Conservation (phyloP, 2,797 vertebrate genomes). For the Ptychobarbus kaznakovi region DNA sequence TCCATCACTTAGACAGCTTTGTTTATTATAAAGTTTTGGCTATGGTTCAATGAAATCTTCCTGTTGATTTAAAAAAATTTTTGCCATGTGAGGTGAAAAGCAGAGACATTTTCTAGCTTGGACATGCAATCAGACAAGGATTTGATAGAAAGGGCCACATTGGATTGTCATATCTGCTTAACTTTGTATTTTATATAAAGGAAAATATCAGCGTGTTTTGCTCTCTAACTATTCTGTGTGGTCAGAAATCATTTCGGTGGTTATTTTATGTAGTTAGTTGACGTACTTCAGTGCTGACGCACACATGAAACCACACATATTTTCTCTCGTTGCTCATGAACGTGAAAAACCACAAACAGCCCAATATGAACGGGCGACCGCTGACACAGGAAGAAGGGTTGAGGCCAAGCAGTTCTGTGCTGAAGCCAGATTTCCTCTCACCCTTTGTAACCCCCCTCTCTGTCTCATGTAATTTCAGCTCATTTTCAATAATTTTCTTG, state of each 20-base stretch:
- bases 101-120: conserved; percentile 2
- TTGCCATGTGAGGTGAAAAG: too few species aligned
- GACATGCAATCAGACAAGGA: conserved; percentile 7
- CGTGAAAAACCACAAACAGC: conserved; percentile 52
- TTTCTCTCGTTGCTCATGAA: conserved; percentile 28
- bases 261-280: conserved; percentile 37
- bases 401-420: conserved; percentile 24
- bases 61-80: neutral
- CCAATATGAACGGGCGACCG: conserved; percentile 13
- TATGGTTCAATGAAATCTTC: neutral
- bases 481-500: neutral
- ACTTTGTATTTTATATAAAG: too few species aligned
- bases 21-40: conserved; percentile 22
- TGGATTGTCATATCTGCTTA: conserved; percentile 8
- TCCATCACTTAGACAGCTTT: conserved; percentile 23
- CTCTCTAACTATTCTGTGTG: conserved; percentile 38
- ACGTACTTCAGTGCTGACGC: conserved; percentile 27
- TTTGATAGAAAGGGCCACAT: too few species aligned
- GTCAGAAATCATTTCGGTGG: conserved; percentile 44
- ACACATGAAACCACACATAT: conserved; percentile 28
- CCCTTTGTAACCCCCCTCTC: neutral
- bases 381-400: conserved; percentile 47
- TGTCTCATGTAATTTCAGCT: neutral
- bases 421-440: conserved; percentile 50
- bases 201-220: conserved; percentile 11